These are phyloP conservation scores for Desoria tigrina DNA, from an alignment of 2,888 invertebrate species.

Conservation along the genomic window DNA sequence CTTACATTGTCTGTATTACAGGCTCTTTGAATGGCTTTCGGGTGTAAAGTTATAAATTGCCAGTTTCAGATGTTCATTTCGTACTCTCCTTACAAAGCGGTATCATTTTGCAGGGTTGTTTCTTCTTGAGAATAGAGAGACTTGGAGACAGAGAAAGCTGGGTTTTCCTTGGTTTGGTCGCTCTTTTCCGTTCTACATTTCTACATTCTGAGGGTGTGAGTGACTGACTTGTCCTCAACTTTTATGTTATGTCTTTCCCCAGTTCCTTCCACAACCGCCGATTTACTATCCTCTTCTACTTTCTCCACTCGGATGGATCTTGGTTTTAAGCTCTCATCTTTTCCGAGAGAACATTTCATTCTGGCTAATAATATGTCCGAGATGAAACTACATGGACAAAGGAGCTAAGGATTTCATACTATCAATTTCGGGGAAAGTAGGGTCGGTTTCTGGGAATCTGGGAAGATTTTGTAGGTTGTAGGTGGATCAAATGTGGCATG, in stretches of 20 bases:
- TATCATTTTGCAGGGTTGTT: neutral
- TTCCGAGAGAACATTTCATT: neutral
- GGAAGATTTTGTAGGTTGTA: too few species aligned
- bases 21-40: too few species aligned
- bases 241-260: constrained; percentile 22
- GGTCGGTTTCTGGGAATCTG: too few species aligned
- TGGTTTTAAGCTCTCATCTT: neutral
- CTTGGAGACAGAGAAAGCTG: too few species aligned
- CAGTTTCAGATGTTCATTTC: too few species aligned
- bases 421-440: too few species aligned
- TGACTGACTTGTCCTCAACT: constrained; percentile 25
- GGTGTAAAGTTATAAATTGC: too few species aligned
- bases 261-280: neutral
- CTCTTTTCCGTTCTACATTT: constrained; percentile 1
- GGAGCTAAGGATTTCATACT: too few species aligned
- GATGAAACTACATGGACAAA: too few species aligned
- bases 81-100: neutral
- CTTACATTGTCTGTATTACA: too few species aligned
- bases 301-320: neutral
- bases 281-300: neutral
- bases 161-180: neutral
- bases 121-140: neutral
- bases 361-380: too few species aligned
- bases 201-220: neutral
- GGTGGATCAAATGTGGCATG: too few species aligned